phyloP scores from a whole-genome alignment of 1,140 invertebrate genomes.

The Papilio aristodemus region DNA sequence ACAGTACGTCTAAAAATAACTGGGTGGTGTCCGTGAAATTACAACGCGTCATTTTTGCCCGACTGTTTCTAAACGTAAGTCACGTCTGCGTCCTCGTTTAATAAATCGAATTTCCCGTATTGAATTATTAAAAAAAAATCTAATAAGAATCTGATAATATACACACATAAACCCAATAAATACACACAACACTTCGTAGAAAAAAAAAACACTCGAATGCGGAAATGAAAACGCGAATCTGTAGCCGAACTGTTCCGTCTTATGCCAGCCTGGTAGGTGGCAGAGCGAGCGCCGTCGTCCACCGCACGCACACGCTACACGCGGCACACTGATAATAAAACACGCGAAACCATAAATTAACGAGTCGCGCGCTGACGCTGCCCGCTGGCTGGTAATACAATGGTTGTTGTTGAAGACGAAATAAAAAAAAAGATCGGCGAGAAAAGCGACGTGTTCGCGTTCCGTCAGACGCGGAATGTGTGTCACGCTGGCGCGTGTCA shows the following conservation, averaged over 20 bases:
- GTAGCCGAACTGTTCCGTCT: slow-evolving; percentile 10
- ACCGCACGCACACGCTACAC: slow-evolving; percentile 27
- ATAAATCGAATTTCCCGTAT: background rate
- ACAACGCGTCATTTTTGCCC: slow-evolving; percentile 44
- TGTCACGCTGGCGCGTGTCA: slow-evolving; percentile 70
- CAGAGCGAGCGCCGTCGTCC: slow-evolving; percentile 17
- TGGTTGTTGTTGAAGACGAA: slow-evolving; percentile 31
- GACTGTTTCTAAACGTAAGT: slow-evolving; percentile 5
- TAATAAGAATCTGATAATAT: slow-evolving; percentile 5
- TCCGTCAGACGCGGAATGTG: slow-evolving; percentile 68
- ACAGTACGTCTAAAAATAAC: slow-evolving; percentile 75
- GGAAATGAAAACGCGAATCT: slow-evolving; percentile 27
- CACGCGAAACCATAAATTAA: slow-evolving; percentile 29
- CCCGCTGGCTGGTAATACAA: slow-evolving; percentile 39
- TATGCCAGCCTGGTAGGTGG: slow-evolving; percentile 24
- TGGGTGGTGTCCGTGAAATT: slow-evolving; percentile 69
- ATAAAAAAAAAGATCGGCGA: slow-evolving; percentile 52
- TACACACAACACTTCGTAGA: background rate
- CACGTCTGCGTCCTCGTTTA: background rate
- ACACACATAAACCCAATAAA: slow-evolving; percentile 10
- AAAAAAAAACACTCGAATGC: slow-evolving; percentile 25
- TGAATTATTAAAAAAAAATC: background rate
- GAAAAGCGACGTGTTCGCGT: slow-evolving; percentile 49
- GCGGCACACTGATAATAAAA: slow-evolving; percentile 31
- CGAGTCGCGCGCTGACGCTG: slow-evolving; percentile 20